These are phyloP conservation scores for Sphecodes monilicornis DNA, from an alignment of 2,888 invertebrate genomes.

Conservation along the genomic window DNA sequence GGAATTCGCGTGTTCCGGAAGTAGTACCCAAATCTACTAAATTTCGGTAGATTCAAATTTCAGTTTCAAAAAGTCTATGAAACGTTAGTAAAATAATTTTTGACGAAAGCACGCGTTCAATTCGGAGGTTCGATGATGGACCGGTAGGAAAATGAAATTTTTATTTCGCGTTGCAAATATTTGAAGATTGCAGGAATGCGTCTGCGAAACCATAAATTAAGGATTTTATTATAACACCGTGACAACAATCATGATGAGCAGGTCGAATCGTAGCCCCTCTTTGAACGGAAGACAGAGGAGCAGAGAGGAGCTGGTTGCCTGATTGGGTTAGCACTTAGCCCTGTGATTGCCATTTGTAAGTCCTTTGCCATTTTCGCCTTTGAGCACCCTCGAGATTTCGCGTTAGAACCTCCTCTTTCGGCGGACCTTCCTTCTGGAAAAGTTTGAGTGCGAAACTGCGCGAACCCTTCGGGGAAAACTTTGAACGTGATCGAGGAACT, in stretches of 20 bases:
- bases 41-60: too few species aligned
- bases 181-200: neutral
- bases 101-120: neutral
- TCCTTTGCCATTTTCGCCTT: constrained; percentile 73
- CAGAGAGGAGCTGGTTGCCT: constrained; percentile 63
- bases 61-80: too few species aligned
- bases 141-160: neutral
- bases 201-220: neutral
- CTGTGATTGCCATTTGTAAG: constrained; percentile 81
- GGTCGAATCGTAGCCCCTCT: constrained; percentile 32
- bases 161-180: too few species aligned
- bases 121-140: neutral
- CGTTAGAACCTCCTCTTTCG: constrained; percentile 42
- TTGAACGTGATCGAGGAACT: neutral
- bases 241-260: constrained; percentile 11
- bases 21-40: too few species aligned
- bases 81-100: too few species aligned
- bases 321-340: constrained; percentile 80
- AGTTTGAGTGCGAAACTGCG: constrained; percentile 4
- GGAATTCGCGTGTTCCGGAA: too few species aligned
- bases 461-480: neutral
- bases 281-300: constrained; percentile 35
- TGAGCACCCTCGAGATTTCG: constrained; percentile 59
- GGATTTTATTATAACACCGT: neutral
- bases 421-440: neutral